Conservation (phyloP, 1,140 invertebrate species). For the Chionoecetes opilio region DNA sequence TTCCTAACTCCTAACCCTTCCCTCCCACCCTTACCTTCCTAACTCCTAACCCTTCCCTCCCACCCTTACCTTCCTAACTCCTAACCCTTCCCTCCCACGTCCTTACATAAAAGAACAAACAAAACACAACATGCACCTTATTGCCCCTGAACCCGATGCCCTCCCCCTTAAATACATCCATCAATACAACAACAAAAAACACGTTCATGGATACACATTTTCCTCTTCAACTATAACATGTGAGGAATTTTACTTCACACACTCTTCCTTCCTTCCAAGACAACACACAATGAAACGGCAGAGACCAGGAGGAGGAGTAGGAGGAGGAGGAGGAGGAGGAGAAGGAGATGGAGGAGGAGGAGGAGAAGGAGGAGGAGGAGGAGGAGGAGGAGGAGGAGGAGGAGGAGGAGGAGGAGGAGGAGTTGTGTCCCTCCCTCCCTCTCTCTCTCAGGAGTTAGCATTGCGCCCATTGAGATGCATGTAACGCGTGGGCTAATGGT, state of each 20-base stretch:
- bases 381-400: background rate
- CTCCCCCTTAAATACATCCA: no score
- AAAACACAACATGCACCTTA: no score
- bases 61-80: background rate
- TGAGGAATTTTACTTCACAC: background rate
- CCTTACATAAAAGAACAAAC: no score
- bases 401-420: background rate
- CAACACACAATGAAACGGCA: background rate
- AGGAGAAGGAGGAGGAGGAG: background rate
- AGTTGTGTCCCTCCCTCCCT: background rate
- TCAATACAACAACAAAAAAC: no score
- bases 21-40: no score
- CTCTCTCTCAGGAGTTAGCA: constrained; percentile 59
- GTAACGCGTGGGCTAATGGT: constrained; percentile 68
- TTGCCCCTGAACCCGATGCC: no score
- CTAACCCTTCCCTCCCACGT: no score
- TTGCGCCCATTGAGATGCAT: constrained; percentile 71
- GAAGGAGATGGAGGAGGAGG: background rate
- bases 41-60: no score
- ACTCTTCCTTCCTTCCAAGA: no score
- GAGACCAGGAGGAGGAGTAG: background rate
- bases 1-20: no score
- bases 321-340: background rate
- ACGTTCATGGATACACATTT: no score
- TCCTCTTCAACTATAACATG: no score